Conservation (phyloP, 2,888 invertebrate genomes). For the Coelopa pilipes region DNA sequence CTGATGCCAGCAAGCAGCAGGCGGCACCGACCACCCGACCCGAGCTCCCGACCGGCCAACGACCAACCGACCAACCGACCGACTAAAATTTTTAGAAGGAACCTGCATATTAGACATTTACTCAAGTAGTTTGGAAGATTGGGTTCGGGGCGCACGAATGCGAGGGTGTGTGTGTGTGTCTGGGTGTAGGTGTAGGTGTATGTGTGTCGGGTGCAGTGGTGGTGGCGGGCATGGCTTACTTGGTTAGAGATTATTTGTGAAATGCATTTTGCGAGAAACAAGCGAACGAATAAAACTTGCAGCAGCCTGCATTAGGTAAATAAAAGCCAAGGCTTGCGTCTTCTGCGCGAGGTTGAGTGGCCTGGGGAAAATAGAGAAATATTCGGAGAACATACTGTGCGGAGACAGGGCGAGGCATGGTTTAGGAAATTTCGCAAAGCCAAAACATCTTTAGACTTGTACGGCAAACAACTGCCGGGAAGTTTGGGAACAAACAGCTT, state of each 20-base stretch:
- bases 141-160: constrained; percentile 2
- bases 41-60: too few species aligned
- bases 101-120: constrained; percentile 27
- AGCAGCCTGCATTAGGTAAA: constrained; percentile 23
- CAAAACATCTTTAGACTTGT: constrained; percentile 5
- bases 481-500: not conserved
- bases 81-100: constrained; percentile 29
- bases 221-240: not conserved
- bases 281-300: constrained; percentile 20
- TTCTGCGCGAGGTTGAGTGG: not conserved
- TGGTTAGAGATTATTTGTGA: constrained; percentile 23
- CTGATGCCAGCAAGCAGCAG: constrained; percentile 13
- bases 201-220: not conserved
- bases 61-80: not conserved
- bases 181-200: not conserved
- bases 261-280: constrained; percentile 27
- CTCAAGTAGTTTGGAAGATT: constrained; percentile 20
- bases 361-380: constrained; percentile 3
- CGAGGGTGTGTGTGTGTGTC: not conserved
- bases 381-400: constrained; percentile 15
- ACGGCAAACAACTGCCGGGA: not conserved
- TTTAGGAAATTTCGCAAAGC: not conserved
- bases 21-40: not conserved
- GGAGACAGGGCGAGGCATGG: not conserved
- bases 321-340: constrained; percentile 10